These are phyloP conservation scores for Catajapyx aquilonaris DNA, from an alignment of 1,140 invertebrate species.

Conservation along the genomic window DNA sequence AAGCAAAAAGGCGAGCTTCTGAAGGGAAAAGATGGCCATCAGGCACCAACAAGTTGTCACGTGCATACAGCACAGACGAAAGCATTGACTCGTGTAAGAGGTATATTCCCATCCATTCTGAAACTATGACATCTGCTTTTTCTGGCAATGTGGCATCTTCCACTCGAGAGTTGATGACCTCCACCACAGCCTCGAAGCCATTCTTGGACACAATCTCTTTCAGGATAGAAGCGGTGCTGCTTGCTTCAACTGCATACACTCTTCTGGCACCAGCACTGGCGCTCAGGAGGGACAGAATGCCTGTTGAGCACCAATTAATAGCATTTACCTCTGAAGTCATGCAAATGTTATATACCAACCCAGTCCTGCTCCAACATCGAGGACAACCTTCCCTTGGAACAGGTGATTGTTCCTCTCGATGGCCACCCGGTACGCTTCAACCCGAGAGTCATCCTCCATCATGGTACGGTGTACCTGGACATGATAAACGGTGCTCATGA, in stretches of 20 bases:
- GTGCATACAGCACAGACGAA: slow-evolving; percentile 72
- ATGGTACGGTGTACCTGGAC: slow-evolving; percentile 19
- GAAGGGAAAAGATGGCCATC: slow-evolving; percentile 28
- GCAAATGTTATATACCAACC: slow-evolving; percentile 13
- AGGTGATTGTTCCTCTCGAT: slow-evolving; percentile 34
- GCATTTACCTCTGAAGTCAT: too few species aligned
- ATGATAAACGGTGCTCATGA: too few species aligned
- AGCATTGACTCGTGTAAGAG: slow-evolving; percentile 96
- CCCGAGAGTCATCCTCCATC: slow-evolving; percentile 36
- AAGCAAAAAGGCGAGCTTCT: slow-evolving; percentile 21
- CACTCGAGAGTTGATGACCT: slow-evolving; percentile 35
- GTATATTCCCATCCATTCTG: slow-evolving; percentile 99
- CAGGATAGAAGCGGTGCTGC: slow-evolving; percentile 57
- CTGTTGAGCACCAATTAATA: too few species aligned
- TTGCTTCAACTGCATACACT: slow-evolving; percentile 85
- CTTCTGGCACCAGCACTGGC: slow-evolving; percentile 74
- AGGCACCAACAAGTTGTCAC: slow-evolving; percentile 62
- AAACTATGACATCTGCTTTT: slow-evolving; percentile 89
- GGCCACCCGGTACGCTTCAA: slow-evolving; percentile 36
- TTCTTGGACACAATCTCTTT: slow-evolving; percentile 48
- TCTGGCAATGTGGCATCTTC: slow-evolving; percentile 39
- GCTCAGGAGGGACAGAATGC: slow-evolving; percentile 89
- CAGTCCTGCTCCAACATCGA: slow-evolving; percentile 39
- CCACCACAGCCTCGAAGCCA: slow-evolving; percentile 15
- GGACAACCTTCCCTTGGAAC: slow-evolving; percentile 32